Percentiles rank a stretch among this genome's conserved stretches.
phyloP scores from a whole-genome alignment of 2,113 vertebrate species.

The Thunnus maccoyii region DNA sequence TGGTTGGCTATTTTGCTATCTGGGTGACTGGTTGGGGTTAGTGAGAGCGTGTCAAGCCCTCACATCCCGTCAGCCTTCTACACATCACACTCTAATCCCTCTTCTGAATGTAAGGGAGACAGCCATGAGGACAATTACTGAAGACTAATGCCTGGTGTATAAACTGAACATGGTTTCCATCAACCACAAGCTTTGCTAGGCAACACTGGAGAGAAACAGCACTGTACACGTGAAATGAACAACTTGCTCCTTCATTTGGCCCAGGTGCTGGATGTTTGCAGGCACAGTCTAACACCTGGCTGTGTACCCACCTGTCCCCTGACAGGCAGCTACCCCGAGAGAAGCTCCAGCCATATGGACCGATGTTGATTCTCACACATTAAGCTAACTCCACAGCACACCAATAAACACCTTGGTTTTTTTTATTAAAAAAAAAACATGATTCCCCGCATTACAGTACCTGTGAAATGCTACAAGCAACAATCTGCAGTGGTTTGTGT shows the following conservation, averaged over 20 bases:
- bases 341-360: slow-evolving; percentile 19
- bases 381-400: slow-evolving; percentile 6
- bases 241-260: slow-evolving; percentile 35
- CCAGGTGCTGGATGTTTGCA: slow-evolving; percentile 31
- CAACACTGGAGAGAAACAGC: slow-evolving; percentile 28
- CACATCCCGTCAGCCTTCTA: slow-evolving; percentile 29
- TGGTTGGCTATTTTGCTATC: slow-evolving; percentile 43
- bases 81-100: slow-evolving; percentile 14
- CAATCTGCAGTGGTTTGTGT: slow-evolving; percentile 11
- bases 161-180: slow-evolving; percentile 2
- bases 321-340: slow-evolving; percentile 16
- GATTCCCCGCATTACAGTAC: neutral
- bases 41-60: slow-evolving; percentile 48
- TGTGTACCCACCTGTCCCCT: slow-evolving; percentile 35
- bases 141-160: slow-evolving; percentile 2
- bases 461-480: slow-evolving; percentile 32
- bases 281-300: slow-evolving; percentile 40
- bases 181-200: slow-evolving; percentile 12
- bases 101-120: slow-evolving; percentile 15
- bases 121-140: slow-evolving; percentile 7
- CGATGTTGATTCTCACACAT: slow-evolving; percentile 30
- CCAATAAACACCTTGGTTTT: slow-evolving; percentile 19
- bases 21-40: slow-evolving; percentile 53
- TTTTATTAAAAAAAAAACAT: neutral
- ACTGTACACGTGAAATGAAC: slow-evolving; percentile 34